Base-by-base conservation (phyloP, 2,888 invertebrate genomes). In the Chloroclysta siterata region DNA sequence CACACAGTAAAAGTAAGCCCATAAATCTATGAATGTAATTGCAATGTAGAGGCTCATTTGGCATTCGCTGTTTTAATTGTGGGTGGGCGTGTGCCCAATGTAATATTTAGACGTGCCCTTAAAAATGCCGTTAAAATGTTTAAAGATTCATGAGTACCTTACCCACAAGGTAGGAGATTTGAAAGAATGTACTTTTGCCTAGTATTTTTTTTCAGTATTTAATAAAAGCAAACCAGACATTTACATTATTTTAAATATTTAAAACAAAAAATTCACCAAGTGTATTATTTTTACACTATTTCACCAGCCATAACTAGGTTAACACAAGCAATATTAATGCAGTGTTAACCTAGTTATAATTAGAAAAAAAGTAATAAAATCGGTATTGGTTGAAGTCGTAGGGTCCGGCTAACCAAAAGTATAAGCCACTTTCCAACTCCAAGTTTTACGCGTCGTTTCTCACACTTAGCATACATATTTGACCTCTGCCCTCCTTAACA, bases 401-500 rank as follows among this genome's bases (percentile, higher is more conserved):
- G 33, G 33, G 33, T 8, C n/a, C 33, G 6, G 7, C 33, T 33
- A 8, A 41, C 41, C n/a, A 53, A 36, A 51, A 52, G 51, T 52
- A 8, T 44, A 1, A 53, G 29, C 53, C 8, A 54, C 53, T 60
- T 60, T 60, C 60, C 41, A 60, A 60, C 53, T 28, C 0, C 4
- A 13, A 29, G 29, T 50, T 55, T 60, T 33, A 61, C 36, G 62
- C 47, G 41, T 10, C 57, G 46, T 51, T 60, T 66, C 59, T 63
- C 53, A 58, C 61, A 59, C 61, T 65, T 61, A 56, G 53, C 61
- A 65, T 58, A 58, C 51, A 59, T 60, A 60, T 65, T 60, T 60
- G 60, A 59, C 58, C 62, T 59, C 28, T 62, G 58, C 17, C 60
- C 36, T 52, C 46, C 28, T 60, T 56, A 47, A 46, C 52, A 61